Percentiles rank a stretch among this genome's conserved stretches.
Conservation (phyloP, 2,888 invertebrate species). For the Rotaria sp. region DNA sequence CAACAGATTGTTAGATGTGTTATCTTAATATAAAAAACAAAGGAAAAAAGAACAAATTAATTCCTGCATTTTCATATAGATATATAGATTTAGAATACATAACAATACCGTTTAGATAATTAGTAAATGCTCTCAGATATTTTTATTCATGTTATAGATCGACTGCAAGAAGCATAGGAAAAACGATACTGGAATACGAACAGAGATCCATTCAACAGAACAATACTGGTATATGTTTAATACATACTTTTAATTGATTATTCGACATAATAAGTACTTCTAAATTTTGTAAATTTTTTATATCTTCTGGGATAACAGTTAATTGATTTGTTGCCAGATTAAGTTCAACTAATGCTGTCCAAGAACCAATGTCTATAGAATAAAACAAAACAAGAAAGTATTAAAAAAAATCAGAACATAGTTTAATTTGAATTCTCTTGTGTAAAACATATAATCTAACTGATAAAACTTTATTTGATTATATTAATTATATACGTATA, state of each 20-base stretch:
- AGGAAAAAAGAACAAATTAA: no score
- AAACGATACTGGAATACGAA: no score
- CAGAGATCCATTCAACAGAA: no score
- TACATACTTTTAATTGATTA: slow-evolving; percentile 69
- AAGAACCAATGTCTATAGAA: slow-evolving; percentile 78
- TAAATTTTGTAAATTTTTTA: slow-evolving; percentile 83
- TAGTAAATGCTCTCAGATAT: not conserved
- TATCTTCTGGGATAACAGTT: slow-evolving; percentile 88
- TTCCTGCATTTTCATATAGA: no score
- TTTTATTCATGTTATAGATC: not conserved
- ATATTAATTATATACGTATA: no score
- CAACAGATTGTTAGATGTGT: not conserved
- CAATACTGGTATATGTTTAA: not conserved
- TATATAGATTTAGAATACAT: not conserved
- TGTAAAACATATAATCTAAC: not conserved
- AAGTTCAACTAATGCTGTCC: slow-evolving; percentile 94
- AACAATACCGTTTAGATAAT: not conserved
- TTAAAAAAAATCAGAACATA: not conserved
- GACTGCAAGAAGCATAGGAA: no score
- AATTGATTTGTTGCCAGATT: slow-evolving; percentile 96
- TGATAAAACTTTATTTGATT: not conserved
- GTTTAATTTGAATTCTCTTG: not conserved
- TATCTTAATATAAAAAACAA: no score
- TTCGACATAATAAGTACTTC: slow-evolving; percentile 93
- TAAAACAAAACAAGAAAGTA: not conserved